Percentiles rank a stretch among this genome's conserved stretches.
These are phyloP conservation scores for Microcaecilia unicolor DNA, from an alignment of 2,797 vertebrate species.

Conservation along the genomic window DNA sequence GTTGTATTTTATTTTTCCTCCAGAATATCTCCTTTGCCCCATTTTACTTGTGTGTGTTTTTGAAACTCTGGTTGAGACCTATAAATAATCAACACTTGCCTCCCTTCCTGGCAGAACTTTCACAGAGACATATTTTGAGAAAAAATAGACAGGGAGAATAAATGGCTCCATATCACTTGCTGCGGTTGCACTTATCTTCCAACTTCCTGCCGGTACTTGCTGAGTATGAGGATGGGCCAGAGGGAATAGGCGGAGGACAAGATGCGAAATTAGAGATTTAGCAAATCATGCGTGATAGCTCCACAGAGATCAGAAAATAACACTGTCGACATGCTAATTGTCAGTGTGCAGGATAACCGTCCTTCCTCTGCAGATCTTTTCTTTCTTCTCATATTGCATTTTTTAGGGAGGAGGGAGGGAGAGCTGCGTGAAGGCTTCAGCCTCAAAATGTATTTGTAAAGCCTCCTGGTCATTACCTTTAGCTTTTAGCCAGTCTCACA, in stretches of 20 bases:
- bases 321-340: neutral
- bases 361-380: neutral
- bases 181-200: neutral
- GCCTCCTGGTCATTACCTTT: too few relatives aligned
- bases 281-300: neutral
- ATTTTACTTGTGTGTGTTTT: constrained; percentile 14
- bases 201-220: neutral
- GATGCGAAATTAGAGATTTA: constrained; percentile 7
- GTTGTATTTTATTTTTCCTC: neutral
- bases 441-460: too few relatives aligned
- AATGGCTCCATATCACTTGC: neutral
- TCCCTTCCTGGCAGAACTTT: neutral
- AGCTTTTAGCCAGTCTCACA: too few relatives aligned
- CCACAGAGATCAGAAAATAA: constrained; percentile 1
- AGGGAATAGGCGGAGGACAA: neutral
- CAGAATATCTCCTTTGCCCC: too few relatives aligned
- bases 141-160: constrained; percentile 1
- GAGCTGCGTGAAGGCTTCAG: too few relatives aligned
- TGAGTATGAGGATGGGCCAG: neutral
- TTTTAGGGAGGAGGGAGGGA: too few relatives aligned
- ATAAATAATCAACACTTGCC: neutral
- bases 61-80: neutral
- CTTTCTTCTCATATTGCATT: too few relatives aligned
- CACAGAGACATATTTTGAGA: neutral
- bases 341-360: neutral